These are phyloP conservation scores for Drosophila fulvimacula DNA, from an alignment of 2,888 invertebrate genomes.

Conservation along the genomic window DNA sequence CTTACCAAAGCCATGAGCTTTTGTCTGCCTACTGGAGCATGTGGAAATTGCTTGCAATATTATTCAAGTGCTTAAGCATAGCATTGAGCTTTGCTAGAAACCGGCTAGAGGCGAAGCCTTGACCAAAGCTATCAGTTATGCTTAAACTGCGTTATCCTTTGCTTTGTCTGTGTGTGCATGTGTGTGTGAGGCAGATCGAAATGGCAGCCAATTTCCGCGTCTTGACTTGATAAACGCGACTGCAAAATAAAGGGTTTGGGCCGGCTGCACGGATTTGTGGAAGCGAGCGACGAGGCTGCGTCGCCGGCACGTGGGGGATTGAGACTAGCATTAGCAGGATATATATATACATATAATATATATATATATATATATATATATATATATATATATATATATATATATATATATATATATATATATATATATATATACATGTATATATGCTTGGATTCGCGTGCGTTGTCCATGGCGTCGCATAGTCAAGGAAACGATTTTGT, in stretches of 20 bases:
- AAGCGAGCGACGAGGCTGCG: conserved; percentile 20
- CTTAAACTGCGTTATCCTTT: conserved; percentile 40
- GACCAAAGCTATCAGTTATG: conserved; percentile 53
- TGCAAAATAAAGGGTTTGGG: conserved; percentile 12
- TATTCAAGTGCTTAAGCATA: not conserved
- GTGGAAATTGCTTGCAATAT: not conserved
- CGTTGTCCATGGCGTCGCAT: conserved; percentile 54
- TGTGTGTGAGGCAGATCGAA: conserved; percentile 54
- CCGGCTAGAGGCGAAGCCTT: conserved; percentile 23
- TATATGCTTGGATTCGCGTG: conserved; percentile 18
- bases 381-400: conserved; percentile 10
- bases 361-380: not conserved
- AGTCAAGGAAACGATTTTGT: conserved; percentile 61
- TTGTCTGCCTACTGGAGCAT: not conserved
- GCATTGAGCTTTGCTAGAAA: conserved; percentile 8
- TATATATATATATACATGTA: not conserved
- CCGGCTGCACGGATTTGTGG: conserved; percentile 18
- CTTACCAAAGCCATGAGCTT: not conserved
- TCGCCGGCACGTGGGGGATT: conserved; percentile 47
- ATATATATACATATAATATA: not conserved
- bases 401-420: not conserved
- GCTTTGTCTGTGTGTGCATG: not conserved
- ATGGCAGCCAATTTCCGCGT: conserved; percentile 67
- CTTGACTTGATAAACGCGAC: conserved; percentile 62
- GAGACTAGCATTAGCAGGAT: conserved; percentile 14